Evolutionary conservation across 2,113 vertebrate species (phyloP).

Genomic region (Strigops habroptila): DNA sequence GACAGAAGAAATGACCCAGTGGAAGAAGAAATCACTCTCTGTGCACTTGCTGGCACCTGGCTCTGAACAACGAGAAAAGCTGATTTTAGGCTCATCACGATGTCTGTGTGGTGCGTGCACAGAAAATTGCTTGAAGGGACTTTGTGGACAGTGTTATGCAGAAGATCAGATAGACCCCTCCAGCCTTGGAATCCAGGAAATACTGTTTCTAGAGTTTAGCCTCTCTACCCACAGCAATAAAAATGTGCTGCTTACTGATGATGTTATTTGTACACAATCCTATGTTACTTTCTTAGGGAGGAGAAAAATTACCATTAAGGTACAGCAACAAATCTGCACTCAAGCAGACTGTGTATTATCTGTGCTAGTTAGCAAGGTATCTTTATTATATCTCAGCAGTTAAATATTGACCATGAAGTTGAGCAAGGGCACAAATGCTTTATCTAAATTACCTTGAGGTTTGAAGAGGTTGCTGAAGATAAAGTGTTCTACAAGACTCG

Average conservation of each 20-base stretch:
- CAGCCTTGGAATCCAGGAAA: neutral
- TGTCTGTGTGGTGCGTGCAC: neutral
- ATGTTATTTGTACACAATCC: neutral
- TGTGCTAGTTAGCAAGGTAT: neutral
- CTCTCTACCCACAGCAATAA: neutral
- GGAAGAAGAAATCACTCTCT: neutral
- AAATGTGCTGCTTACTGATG: neutral
- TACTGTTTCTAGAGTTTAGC: neutral
- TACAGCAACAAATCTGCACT: neutral
- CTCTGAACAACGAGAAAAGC: neutral
- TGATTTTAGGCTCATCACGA: neutral
- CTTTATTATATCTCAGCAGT: slow-evolving; percentile 24
- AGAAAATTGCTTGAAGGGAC: neutral
- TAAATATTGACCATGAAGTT: slow-evolving; percentile 30
- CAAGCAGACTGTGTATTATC: neutral
- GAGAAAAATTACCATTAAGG: neutral
- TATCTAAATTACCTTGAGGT: slow-evolving; percentile 52
- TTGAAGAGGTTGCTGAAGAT: slow-evolving; percentile 40
- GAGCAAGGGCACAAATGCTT: slow-evolving; percentile 14
- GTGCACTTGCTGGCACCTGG: neutral
- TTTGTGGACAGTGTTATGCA: neutral
- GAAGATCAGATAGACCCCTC: neutral
- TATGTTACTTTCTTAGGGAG: neutral
- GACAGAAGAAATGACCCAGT: neutral
- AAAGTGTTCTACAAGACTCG: neutral